Evolutionary conservation across 2,113 vertebrate genomes (phyloP), one percentile per base, ranked within the genome.

Genomic region (Mastomys natalensis): DNA sequence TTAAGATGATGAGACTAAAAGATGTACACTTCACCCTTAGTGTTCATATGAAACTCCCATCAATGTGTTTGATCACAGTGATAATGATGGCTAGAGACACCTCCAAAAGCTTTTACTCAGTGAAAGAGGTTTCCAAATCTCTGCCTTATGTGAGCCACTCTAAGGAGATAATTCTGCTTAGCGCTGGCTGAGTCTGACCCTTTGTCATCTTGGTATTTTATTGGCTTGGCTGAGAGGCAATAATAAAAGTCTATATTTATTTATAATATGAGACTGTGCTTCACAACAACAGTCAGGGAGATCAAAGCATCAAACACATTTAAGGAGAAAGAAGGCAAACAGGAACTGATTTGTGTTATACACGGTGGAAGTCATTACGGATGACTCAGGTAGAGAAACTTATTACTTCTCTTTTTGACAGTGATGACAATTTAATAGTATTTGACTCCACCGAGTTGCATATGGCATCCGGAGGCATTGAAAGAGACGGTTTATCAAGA

Each of bases 391-490:
- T 98, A 98, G 97, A 95, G 97, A 98, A 98, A 98, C 95, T 89
- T 98, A 93, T 62, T 97, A 3, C 29, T 98, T 96, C 95, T 95
- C 34, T 92, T 97, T 98, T 95, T 98, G 98, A 98, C 98, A 98
- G 97, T 98, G 98, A 99, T 98, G 98, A 98, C 97, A 98, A 98
- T 98, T 98, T 98, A 99, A 99, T 98, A 97, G 97, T 96, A 98
- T 98, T 98, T 98, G 98, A 98, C 97, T 98, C 98, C 89, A 85
- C 98, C 62, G 81, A 97, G 97, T 98, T 98, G 98, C 98, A 98
- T 88, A 93, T 95, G 98, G 96, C 73, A 55, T 98, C 98, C 97
- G 55, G 97, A 98, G 97, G 98, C 98, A 98, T 62, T 97, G 98
- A 98, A 97, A 96, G 94, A 91, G 95, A 94, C 34, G 97, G 98